phyloP scores from a whole-genome alignment of 2,888 invertebrate species.

The Ophraella communa region DNA sequence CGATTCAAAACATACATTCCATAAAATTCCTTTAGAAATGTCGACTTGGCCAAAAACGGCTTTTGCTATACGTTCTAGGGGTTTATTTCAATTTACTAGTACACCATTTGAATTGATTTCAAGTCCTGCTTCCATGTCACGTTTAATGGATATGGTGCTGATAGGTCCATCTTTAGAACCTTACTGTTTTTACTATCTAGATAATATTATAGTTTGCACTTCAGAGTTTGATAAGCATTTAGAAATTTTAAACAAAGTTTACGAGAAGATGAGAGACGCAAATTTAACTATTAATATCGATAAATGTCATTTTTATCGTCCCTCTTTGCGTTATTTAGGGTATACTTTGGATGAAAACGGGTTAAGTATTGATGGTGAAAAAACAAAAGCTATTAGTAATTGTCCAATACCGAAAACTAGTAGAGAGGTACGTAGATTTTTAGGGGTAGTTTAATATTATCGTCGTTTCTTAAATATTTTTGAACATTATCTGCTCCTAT shows the following conservation, averaged over 20 bases:
- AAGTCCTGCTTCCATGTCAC: slow-evolving; percentile 29
- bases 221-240: too few species aligned
- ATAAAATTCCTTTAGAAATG: slow-evolving; percentile 41
- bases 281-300: slow-evolving; percentile 3
- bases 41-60: background rate
- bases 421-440: slow-evolving; percentile 24
- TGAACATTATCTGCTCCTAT: slow-evolving; percentile 27
- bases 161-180: slow-evolving; percentile 36
- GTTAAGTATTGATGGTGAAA: slow-evolving; percentile 18
- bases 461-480: slow-evolving; percentile 27
- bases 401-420: slow-evolving; percentile 21
- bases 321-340: slow-evolving; percentile 10
- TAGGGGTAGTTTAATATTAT: slow-evolving; percentile 31
- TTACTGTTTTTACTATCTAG: slow-evolving; percentile 29
- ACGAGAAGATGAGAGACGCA: too few species aligned
- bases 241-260: too few species aligned
- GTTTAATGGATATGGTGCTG: slow-evolving; percentile 32
- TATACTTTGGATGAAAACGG: slow-evolving; percentile 18
- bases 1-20: slow-evolving; percentile 46
- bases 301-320: slow-evolving; percentile 20
- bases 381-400: slow-evolving; percentile 2
- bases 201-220: slow-evolving; percentile 24
- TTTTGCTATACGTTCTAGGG: slow-evolving; percentile 23
- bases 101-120: slow-evolving; percentile 26
- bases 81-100: slow-evolving; percentile 19